Evolutionary conservation across 2,797 vertebrate species (phyloP), one percentile per base, ranked within the genome.

Genomic region (Bucorvus abyssinicus): DNA sequence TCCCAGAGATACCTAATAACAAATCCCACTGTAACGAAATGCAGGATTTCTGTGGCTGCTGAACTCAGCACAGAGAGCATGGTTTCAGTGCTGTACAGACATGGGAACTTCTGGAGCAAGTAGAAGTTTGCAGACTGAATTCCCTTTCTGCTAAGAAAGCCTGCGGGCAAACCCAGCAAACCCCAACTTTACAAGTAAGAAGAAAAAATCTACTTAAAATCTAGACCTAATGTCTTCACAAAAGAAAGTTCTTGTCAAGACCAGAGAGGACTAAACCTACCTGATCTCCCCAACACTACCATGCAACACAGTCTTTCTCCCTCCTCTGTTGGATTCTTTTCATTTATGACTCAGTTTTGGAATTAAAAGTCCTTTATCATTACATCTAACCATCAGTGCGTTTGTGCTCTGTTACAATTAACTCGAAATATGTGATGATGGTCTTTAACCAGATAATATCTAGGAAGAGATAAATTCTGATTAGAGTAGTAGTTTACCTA

Each of bases 371-470:
- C 45, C 84, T 78, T 87, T 87, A 84, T 95, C 57, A 3, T 83
- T 74, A 91, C 75, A 93, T 94, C 78, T 87, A 92, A 75, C 85
- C 14, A 26, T 73, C 94, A 83, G 42, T 70, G 30, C 63, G 71
- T 73, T 95, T 96, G 87, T 84, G 75, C 76, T 95, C 76, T 73
- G 53, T 71, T 89, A 59, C 44, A 93, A 93, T 87, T 89, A 87
- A 56, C 24, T 83, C 74, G 69, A 95, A 90, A 88, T 70, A 83
- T 19, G 56, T 80, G 61, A 84, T 86, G 70, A 56, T 8, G 10
- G 71, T 74, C 67, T 89, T 93, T 77, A 92, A 64, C 36, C 27
- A 79, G 92, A 57, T 61, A 89, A 30, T 76, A 90, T 75, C 68
- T 81, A 47, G 36, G 76, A 77, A 15, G 29, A 65, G 50, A 84